A percentile compares a stretch with the other conserved stretches of the same genome.
Evolutionary conservation across 2,113 vertebrate genomes (phyloP).

Genomic region (Lonchura striata): DNA sequence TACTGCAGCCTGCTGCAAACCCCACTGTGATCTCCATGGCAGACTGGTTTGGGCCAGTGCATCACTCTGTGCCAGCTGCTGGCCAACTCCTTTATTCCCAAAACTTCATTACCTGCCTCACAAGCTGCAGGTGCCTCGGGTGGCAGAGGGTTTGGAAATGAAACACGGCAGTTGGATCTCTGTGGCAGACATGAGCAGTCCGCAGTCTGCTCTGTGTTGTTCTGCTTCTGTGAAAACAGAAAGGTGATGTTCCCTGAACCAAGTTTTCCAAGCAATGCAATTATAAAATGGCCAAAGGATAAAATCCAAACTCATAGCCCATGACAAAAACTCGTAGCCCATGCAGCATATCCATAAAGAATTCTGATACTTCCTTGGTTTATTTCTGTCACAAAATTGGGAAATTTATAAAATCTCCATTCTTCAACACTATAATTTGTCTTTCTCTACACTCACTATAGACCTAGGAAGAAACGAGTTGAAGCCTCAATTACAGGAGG

Average conservation of each 20-base stretch:
- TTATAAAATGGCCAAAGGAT: conserved; percentile 40
- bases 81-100: background rate
- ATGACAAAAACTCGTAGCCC: background rate
- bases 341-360: conserved; percentile 1
- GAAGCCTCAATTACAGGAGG: conserved; percentile 31
- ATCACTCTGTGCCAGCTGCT: background rate
- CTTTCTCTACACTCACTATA: conserved; percentile 10
- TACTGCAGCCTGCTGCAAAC: background rate
- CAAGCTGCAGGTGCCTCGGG: background rate
- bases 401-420: conserved; percentile 53
- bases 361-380: conserved; percentile 45
- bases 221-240: background rate
- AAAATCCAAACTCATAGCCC: background rate
- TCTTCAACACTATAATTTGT: conserved; percentile 56
- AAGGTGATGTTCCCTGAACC: background rate
- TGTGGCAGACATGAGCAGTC: background rate
- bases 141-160: background rate
- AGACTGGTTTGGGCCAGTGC: background rate
- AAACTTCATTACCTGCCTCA: background rate
- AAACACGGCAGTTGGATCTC: background rate
- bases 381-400: conserved; percentile 37
- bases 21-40: background rate
- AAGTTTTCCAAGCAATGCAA: background rate
- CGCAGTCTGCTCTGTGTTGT: background rate
- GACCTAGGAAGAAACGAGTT: conserved; percentile 17